Base-by-base conservation (phyloP, 2,113 vertebrate genomes). In the Siniperca chuatsi region DNA sequence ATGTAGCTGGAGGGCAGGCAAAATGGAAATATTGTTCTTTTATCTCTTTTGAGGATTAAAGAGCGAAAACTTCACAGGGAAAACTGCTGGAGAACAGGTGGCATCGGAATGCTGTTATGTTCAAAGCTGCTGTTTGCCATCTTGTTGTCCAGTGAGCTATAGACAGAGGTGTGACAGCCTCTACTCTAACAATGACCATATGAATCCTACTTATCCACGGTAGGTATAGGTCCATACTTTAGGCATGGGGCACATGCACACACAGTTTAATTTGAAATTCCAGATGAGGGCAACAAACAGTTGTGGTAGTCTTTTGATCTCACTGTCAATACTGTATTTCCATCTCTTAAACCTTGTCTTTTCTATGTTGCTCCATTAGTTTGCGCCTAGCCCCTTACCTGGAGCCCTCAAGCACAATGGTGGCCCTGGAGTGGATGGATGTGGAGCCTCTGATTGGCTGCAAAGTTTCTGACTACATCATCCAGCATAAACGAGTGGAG, bases 401-500 rank as follows among this genome's bases (percentile, higher is more conserved):
- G 90, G 98, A 99, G 75, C 98, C 98, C 54, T 99, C 98, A 1
- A 99, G 98, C 95, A 98, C 97, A 0, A 97, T 99, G 90, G 98
- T 99, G 57, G 98, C 98, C 55, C 93, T 99, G 87, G 98, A 99
- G 89, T 99, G 98, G 98, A 92, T 97, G 50, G 98, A 99, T 3
- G 96, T 99, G 55, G 98, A 99, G 83, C 97, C 98, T 15, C 94
- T 97, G 80, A 98, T 99, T 29, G 98, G 98, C 81, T 98, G 96
- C 20, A 99, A 98, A 92, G 96, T 99, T 62, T 98, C 98, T 0
- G 98, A 99, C 92, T 99, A 99, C 5, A 92, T 99, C 92, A 96
- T 99, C 80, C 98, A 99, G 84, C 98, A 99, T 91, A 99, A 99
- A 94, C 97, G 98, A 82, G 96, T 99, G 75, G 98, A 99, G 69